Base-by-base conservation (phyloP, 2,888 invertebrate species). In the Pammene aurita region DNA sequence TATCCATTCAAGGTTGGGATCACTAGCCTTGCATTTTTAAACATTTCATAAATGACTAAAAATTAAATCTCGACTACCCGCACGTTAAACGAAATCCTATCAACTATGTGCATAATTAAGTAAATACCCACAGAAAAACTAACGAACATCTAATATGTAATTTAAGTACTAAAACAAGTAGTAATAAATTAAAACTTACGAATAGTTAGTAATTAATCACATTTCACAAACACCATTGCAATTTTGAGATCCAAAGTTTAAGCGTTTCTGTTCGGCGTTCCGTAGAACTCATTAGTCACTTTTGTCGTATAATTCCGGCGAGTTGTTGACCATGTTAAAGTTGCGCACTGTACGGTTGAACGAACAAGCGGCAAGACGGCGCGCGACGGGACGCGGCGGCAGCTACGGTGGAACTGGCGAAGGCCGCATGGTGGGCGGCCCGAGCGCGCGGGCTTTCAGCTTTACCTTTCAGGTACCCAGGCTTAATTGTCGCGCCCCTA, bases 301-400 rank as follows among this genome's bases (percentile, higher is more conserved):
- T 78, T 77, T 76, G 74, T 76, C 76, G 79, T 76, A 79, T 76
- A 75, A 75, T 75, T 79, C 79, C 84, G 84, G 81, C 77, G 68
- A 78, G 77, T 74, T 77, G 74, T 71, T 76, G 75, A 81, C 77
- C 89, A 90, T 90, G 86, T 85, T 87, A 85, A 87, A 89, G 85
- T 89, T 87, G 75, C 81, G 77, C 84, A 81, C 80, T 73, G 71
- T 78, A 78, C 79, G 79, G 70, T 72, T 72, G 78, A 76, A 68
- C 72, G 77, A 73, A 73, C 71, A 71, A 72, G 76, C 70, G 74
- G 71, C 72, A 76, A 54, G 67, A 72, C 71, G 56, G 70, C 74
- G 74, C 78, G 78, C 81, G 74, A 75, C 82, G 80, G 73, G 72
- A 66, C 74, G 70, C 76, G 71, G 63, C 78, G 80, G 76, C 79